phyloP scores from a whole-genome alignment of 1,140 invertebrate species.

The Luehdorfia chinensis region DNA sequence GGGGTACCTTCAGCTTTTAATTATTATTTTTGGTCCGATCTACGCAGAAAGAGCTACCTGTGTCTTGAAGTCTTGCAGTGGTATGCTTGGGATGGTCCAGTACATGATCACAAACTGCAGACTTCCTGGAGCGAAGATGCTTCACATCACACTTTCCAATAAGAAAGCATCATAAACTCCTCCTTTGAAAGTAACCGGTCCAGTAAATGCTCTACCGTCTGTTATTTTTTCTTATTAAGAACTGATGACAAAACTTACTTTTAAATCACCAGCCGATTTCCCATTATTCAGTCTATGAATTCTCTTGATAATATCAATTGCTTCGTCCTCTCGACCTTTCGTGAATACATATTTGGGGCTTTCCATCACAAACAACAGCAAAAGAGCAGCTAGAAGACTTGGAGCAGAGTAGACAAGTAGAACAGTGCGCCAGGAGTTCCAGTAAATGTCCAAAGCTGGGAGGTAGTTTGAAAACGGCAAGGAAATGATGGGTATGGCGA shows the following conservation, averaged over 20 bases:
- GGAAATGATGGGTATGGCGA: slow-evolving; percentile 53
- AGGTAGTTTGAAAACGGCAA: slow-evolving; percentile 43
- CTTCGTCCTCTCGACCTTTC: slow-evolving; percentile 35
- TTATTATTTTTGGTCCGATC: too few relatives aligned
- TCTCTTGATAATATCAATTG: slow-evolving; percentile 33
- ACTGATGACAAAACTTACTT: slow-evolving; percentile 26
- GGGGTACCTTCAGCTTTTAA: too few relatives aligned
- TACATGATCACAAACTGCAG: too few relatives aligned
- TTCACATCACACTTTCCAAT: too few relatives aligned
- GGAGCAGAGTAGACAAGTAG: slow-evolving; percentile 40
- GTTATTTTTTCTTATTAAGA: too few relatives aligned
- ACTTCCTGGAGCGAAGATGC: too few relatives aligned
- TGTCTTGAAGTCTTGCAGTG: too few relatives aligned
- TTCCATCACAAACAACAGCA: slow-evolving; percentile 42
- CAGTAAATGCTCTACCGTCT: too few relatives aligned
- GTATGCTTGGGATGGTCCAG: too few relatives aligned
- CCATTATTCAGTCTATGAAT: slow-evolving; percentile 39
- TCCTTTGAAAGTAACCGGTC: too few relatives aligned
- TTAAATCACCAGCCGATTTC: slow-evolving; percentile 20
- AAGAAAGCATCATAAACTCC: too few relatives aligned
- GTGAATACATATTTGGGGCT: slow-evolving; percentile 48
- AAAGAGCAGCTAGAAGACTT: slow-evolving; percentile 29
- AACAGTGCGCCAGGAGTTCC: slow-evolving; percentile 54
- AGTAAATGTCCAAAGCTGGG: slow-evolving; percentile 42
- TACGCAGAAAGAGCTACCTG: too few relatives aligned